phyloP scores from a whole-genome alignment of 2,888 invertebrate genomes.

The Leuctra nigra region DNA sequence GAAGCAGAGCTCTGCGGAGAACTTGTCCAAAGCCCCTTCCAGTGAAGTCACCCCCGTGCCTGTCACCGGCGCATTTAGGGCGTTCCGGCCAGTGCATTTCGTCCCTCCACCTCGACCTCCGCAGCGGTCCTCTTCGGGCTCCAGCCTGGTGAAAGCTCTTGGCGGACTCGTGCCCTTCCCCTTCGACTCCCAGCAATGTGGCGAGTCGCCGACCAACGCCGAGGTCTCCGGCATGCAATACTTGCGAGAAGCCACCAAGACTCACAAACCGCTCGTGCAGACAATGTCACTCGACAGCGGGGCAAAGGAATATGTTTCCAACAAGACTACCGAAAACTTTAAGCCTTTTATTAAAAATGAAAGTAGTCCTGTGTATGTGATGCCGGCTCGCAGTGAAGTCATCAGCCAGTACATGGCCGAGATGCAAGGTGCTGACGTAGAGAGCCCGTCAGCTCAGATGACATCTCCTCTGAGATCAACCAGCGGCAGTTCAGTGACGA shows the following conservation, averaged over 20 bases:
- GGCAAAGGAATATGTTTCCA: not conserved
- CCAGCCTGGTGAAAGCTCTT: slow-evolving; percentile 38
- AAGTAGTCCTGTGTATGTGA: not conserved
- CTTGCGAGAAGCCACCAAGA: not conserved
- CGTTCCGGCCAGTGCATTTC: slow-evolving; percentile 27
- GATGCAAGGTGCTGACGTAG: not conserved
- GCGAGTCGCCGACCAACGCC: not conserved
- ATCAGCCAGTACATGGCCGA: not conserved
- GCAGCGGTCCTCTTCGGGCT: slow-evolving; percentile 24
- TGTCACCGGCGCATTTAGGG: slow-evolving; percentile 20
- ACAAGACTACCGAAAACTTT: not conserved
- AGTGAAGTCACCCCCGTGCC: slow-evolving; percentile 3
- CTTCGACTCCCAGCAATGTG: not conserved
- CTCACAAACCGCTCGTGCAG: slow-evolving; percentile 14
- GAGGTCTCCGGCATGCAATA: not conserved
- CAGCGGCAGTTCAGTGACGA: slow-evolving; percentile 20
- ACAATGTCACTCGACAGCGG: slow-evolving; percentile 14
- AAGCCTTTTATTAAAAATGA: slow-evolving; percentile 7
- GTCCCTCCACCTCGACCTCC: slow-evolving; percentile 14
- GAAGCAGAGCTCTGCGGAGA: slow-evolving; percentile 21
- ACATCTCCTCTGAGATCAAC: slow-evolving; percentile 25
- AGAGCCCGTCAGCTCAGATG: not conserved
- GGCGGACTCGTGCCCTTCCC: slow-evolving; percentile 15
- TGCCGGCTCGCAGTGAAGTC: not conserved
- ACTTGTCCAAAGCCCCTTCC: not conserved